Evolutionary conservation across 2,113 vertebrate species (phyloP), one percentile per base, ranked within the genome.

Genomic region (Herpetotheres cachinnans): DNA sequence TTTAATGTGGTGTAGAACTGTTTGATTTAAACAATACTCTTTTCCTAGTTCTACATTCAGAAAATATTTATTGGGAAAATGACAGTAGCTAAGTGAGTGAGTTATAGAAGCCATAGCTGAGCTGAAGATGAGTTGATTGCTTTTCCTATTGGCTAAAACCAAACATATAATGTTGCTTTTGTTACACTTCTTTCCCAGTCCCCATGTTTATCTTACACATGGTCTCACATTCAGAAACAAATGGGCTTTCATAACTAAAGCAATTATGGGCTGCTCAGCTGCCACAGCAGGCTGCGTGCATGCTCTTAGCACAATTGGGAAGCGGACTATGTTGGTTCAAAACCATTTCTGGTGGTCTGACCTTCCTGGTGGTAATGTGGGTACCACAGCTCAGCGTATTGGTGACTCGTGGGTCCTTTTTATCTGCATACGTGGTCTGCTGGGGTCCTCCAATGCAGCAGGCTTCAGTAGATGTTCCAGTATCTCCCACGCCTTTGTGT

Each of bases 1-100:
- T 94, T 92, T 93, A 87, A 94, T 91, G 86, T 85, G 83, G 34
- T 79, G 65, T 69, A 49, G 49, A 92, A 92, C 30, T 82, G 56
- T 91, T 91, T 83, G 50, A 77, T 58, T 84, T 73, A 80, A 91
- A 91, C 52, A 87, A 92, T 30, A 65, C 56, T 95, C n/a, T 94
- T 93, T 81, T 61, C 86, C 65, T 79, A 65, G 63, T 66, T 76
- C 71, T 81, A 58, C 86, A 65, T 67, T 72, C 66, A 82, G n/a
- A 58, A 87, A 82, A 21, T 50, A 82, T 56, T 76, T 80, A 70
- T 5, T 82, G 73, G 58, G 62, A 78, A 91, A 93, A 85, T 61
- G 36, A 80, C 78, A 95, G 74, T 63, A 76, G 91, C 79, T 66
- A 26, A 90, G 70, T 12, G 50, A 83, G 25, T 61, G 69, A 79